Conservation (phyloP, 2,113 vertebrate genomes). For the Petroica traversi region DNA sequence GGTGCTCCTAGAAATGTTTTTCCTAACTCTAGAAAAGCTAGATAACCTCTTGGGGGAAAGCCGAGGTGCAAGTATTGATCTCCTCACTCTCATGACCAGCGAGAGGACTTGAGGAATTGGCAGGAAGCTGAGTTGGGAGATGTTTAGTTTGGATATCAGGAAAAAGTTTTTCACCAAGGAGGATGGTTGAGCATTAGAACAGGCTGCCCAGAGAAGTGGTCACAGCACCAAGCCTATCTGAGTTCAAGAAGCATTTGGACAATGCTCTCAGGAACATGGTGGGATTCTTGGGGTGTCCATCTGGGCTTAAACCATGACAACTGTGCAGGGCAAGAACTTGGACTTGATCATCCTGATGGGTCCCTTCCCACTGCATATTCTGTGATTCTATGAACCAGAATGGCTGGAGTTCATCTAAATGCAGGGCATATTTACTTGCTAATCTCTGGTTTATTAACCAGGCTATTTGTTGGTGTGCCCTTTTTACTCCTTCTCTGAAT, state of each 20-base stretch:
- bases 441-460: background rate
- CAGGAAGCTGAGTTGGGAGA: background rate
- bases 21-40: background rate
- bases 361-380: background rate
- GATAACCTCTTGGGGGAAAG: background rate
- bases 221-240: background rate
- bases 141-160: background rate
- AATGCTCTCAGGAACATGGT: background rate
- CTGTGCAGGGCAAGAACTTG: background rate
- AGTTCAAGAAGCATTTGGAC: background rate
- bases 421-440: background rate
- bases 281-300: background rate
- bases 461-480: background rate
- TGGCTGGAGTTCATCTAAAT: background rate
- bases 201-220: background rate
- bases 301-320: background rate
- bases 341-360: background rate
- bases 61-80: accelerated
- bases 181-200: background rate
- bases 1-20: background rate
- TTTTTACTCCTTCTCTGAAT: background rate
- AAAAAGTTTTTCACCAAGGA: background rate
- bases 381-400: background rate
- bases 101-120: background rate
- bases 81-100: accelerated